Conservation (phyloP, 2,888 invertebrate genomes). For the Petrophora chlorosata region DNA sequence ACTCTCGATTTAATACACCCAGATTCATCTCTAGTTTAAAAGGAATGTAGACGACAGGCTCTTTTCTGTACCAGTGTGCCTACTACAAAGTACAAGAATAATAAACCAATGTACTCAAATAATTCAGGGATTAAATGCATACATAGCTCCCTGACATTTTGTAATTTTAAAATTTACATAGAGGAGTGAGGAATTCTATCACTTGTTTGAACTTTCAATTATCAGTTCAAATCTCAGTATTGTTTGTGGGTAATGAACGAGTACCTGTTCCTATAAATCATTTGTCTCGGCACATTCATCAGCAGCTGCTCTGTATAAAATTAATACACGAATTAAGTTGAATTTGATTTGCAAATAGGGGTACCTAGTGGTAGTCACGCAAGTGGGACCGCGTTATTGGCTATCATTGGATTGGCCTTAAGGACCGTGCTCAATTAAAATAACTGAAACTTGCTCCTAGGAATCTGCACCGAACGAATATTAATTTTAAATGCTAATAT, state of each 20-base stretch:
- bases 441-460: slow-evolving; percentile 56
- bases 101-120: too few species aligned
- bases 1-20: too few species aligned
- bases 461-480: slow-evolving; percentile 50
- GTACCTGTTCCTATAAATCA: slow-evolving; percentile 64
- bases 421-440: slow-evolving; percentile 54
- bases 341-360: slow-evolving; percentile 71
- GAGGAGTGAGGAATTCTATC: slow-evolving; percentile 1
- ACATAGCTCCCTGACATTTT: too few species aligned
- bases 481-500: slow-evolving; percentile 55
- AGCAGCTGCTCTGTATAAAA: slow-evolving; percentile 59
- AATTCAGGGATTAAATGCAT: too few species aligned
- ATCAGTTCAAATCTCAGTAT: slow-evolving; percentile 47
- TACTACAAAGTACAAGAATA: too few species aligned
- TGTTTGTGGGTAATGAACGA: slow-evolving; percentile 54
- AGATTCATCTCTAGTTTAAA: too few species aligned
- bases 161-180: background rate
- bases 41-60: too few species aligned
- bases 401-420: slow-evolving; percentile 47
- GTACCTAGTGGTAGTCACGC: slow-evolving; percentile 50
- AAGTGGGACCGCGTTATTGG: slow-evolving; percentile 45
- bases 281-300: slow-evolving; percentile 52
- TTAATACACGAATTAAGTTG: slow-evolving; percentile 58
- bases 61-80: too few species aligned
- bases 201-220: slow-evolving; percentile 40